Base-by-base conservation (phyloP, 1,140 invertebrate species). In the Drosophila insularis region DNA sequence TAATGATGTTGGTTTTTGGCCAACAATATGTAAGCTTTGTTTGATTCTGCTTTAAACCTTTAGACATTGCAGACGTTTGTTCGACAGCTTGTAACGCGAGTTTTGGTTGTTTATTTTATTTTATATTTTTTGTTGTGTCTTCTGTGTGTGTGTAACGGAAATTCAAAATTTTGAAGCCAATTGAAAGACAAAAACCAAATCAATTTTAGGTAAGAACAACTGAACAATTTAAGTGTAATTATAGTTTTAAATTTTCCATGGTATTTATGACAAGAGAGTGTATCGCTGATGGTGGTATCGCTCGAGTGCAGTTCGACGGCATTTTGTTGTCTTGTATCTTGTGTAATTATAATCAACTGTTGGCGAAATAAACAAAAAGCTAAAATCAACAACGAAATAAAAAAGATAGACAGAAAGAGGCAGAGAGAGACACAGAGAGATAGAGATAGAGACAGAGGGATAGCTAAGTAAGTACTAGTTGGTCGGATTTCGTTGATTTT, bases 321-420 rank as follows among this genome's bases (percentile, higher is more conserved):
- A 80, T 84, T 81, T 50, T 50, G 43, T 8, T 50, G 35, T 21
- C 43, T 50, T 50, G 17, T 50, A 76, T 86, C 74, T 85, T 85
- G 81, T 67, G 81, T 68, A 86, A 85, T 85, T 86, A 81, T 58
- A 71, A 74, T 69, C 71, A 73, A 71, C 40, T 35, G 71, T 65
- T 82, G 75, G 71, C 69, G 68, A 81, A 78, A 75, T 55, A 62
- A 75, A 61, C 72, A 71, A 50, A 80, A 80, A 43, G n/a, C 4
- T 27, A 17, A 60, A 61, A 35, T 17, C 63, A 53, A 72, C 56
- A 74, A 71, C 40, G 23, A 11, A 17, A 17, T 32, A 14, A 31
- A 10, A 17, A n/a, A 27, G 27, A 27, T 27, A 27, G 27, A 27
- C 61, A 80, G 54, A 56, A 64, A 61, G 72, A 72, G 61, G n/a